phyloP scores from a whole-genome alignment of 2,797 vertebrate species.

The Phalloptychus januarius region DNA sequence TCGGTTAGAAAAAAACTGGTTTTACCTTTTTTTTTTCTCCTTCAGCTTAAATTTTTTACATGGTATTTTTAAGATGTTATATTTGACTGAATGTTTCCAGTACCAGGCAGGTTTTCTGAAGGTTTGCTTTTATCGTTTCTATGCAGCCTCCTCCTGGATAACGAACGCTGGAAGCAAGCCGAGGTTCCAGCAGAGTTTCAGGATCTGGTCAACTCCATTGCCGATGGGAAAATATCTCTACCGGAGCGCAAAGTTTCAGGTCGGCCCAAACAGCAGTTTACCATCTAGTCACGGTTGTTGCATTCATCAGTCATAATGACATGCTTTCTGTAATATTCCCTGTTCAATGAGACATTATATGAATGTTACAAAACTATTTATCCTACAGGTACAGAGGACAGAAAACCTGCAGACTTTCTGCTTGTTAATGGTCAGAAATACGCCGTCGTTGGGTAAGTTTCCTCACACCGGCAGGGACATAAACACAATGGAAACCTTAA shows the following conservation, averaged over 20 bases:
- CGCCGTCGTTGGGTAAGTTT: conserved; percentile 93
- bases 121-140: conserved; percentile 6
- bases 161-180: conserved; percentile 98
- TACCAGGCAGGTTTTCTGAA: neutral
- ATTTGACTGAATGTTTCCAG: neutral
- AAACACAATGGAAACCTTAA: neutral
- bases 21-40: neutral
- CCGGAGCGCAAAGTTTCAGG: conserved; percentile 88
- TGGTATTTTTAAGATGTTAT: neutral
- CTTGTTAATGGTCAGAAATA: conserved; percentile 91
- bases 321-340: neutral
- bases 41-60: neutral
- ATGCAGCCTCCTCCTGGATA: conserved; percentile 91
- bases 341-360: neutral
- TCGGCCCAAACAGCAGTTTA: conserved; percentile 34
- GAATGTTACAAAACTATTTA: neutral
- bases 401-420: conserved; percentile 89
- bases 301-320: neutral
- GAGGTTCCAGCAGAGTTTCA: conserved; percentile 97
- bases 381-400: conserved; percentile 83
- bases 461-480: neutral
- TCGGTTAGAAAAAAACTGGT: neutral
- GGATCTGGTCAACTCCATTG: conserved; percentile 92
- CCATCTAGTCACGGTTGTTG: neutral
- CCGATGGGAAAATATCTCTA: conserved; percentile 90